Evolutionary conservation across 2,113 vertebrate species (phyloP), one percentile per base, ranked within the genome.

Genomic region (Osmerus mordax): DNA sequence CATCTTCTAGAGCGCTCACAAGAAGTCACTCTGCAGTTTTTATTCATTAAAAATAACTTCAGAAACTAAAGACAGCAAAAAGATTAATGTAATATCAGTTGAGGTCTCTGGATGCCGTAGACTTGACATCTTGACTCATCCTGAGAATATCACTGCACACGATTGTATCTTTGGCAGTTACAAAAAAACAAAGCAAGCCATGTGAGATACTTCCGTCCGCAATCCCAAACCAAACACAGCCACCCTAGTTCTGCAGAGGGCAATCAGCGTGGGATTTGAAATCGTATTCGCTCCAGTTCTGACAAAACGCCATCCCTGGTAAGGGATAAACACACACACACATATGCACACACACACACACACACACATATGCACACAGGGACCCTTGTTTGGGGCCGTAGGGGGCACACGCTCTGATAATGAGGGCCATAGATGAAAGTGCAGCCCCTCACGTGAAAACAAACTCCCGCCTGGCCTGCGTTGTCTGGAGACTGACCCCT

Each of bases 381-480:
- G 58, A 69, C 16, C 25, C 54, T 85, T 83, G 74, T 83, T 84
- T 32, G 73, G 80, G 73, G 62, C 83, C 78, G 83, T 64, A 36
- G 87, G 87, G 81, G 84, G 76, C 19, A 75, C 73, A n/a, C 74
- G 75, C 83, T 73, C 78, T 74, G 78, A 63, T 90, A 90, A 90
- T 89, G 81, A 87, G 81, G 82, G 78, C 81, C 77, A 84, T 60
- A 89, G 84, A 90, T 89, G 80, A 91, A 91, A 89, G 75, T 67
- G 66, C 69, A 65, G 75, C 79, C 77, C 76, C 77, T 88, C 78
- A 69, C 52, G 53, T 81, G 71, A 86, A 89, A 83, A 83, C 78
- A 87, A 87, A 89, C 78, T 84, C 79, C 69, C 69, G 78, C 70
- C 67, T 59, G 73, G 75, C 74, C 83, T 80, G 80, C 76, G 87